Evolutionary conservation across 2,888 invertebrate species (phyloP), one percentile per base, ranked within the genome.

Genomic region (Ophioninae sp.): DNA sequence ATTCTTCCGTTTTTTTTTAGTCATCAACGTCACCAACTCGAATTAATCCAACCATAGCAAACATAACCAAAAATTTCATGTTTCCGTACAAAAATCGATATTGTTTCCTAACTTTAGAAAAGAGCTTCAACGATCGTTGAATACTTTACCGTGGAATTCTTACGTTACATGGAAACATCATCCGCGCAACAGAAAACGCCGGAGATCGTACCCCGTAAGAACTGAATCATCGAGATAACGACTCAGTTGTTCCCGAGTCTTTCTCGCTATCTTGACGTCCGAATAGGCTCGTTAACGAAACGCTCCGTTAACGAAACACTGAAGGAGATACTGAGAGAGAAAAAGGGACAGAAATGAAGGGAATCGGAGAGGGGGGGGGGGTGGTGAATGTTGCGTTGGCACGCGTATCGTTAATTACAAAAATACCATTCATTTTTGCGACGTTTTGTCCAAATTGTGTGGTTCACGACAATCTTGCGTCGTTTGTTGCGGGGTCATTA

Each of bases 161-260:
- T 30, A 30, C 30, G 30, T 30, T 30, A 30, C 30, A 30, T 30
- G 30, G 30, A 2, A 30, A 30, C 30, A 30, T 30, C 30, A 30
- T 30, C 30, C 30, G 30, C 30, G 2, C 1, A 30, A 30, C 30
- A 30, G 50, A 44, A 44, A 13, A 8, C 75, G 77, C 62, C 67
- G 80, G 76, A 78, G 68, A 59, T 64, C 75, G 57, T 62, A 59
- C 73, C 59, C n/a, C n/a, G 73, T 82, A 85, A 82, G 78, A 81
- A 87, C 86, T 86, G 88, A 89, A 87, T 88, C 89, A 86, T 81
- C 85, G 74, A 86, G 88, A 89, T 87, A 89, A 86, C 83, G 80
- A 86, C 85, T 85, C 85, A 86, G 84, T 81, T 72, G 61, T 59
- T 44, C 17, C 62, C 73, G 41, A 57, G 59, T 65, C 59, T 50